A percentile compares a stretch with the other conserved stretches of the same genome.
Evolutionary conservation across 2,113 vertebrate genomes (phyloP).

Genomic region (Cryptomyrus ogoouensis): DNA sequence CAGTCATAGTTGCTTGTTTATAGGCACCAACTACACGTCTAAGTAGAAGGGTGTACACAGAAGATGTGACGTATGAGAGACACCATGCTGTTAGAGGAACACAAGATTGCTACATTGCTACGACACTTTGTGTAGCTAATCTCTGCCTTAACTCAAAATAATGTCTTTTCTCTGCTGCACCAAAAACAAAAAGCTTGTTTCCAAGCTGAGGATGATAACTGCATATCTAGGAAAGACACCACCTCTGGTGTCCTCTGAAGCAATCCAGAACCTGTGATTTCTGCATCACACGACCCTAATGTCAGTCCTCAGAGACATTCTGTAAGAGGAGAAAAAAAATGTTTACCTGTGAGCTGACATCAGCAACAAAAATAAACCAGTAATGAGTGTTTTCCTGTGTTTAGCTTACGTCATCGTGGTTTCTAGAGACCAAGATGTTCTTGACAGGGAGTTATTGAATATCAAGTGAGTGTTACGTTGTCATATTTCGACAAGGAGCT

Average conservation of each 20-base stretch:
- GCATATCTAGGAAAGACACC: not conserved
- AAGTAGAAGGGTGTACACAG: not conserved
- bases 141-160: not conserved
- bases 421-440: constrained; percentile 1
- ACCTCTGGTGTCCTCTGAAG: not conserved
- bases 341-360: not conserved
- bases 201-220: not conserved
- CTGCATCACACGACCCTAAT: not conserved
- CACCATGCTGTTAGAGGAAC: not conserved
- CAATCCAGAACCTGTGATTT: not conserved
- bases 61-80: not conserved
- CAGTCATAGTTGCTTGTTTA: not conserved
- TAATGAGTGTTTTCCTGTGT: constrained; percentile 10
- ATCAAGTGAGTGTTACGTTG: not conserved
- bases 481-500: not conserved
- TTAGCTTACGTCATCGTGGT: not conserved
- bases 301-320: not conserved
- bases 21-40: not conserved
- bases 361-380: not conserved
- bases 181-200: not conserved
- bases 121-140: not conserved
- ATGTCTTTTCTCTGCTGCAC: not conserved
- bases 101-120: not conserved
- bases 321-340: not conserved
- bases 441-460: not conserved